phyloP scores from a whole-genome alignment of 2,888 invertebrate genomes.

The Eupithecia inturbata region DNA sequence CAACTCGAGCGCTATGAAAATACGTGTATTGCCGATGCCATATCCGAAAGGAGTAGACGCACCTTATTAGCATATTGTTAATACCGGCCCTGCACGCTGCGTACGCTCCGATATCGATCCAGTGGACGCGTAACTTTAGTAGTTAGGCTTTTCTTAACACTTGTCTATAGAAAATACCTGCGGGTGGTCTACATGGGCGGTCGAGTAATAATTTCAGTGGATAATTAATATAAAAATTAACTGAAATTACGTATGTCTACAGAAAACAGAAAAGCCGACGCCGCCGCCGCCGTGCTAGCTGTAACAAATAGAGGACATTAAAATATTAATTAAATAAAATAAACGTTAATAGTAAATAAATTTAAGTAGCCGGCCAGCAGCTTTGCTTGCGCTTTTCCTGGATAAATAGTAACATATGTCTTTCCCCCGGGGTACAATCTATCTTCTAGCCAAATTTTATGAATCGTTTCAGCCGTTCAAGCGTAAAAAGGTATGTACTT shows the following conservation, averaged over 20 bases:
- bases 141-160: not conserved
- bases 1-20: too few relatives aligned
- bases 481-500: not conserved
- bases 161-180: not conserved
- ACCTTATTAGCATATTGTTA: too few relatives aligned
- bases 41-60: too few relatives aligned
- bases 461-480: not conserved
- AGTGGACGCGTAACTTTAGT: too few relatives aligned
- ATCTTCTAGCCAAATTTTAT: not conserved
- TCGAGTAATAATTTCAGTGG: not conserved
- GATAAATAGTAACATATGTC: not conserved
- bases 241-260: not conserved
- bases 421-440: not conserved
- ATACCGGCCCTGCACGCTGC: too few relatives aligned
- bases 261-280: conserved; percentile 4
- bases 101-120: too few relatives aligned
- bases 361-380: not conserved
- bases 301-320: conserved; percentile 1
- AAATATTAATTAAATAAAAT: conserved; percentile 5
- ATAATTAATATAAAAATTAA: conserved; percentile 7
- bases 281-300: not conserved
- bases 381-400: not conserved
- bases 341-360: not conserved
- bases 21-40: too few relatives aligned
- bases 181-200: conserved; percentile 1